Conservation (phyloP, 2,888 invertebrate genomes). For the Acleris sparsana region DNA sequence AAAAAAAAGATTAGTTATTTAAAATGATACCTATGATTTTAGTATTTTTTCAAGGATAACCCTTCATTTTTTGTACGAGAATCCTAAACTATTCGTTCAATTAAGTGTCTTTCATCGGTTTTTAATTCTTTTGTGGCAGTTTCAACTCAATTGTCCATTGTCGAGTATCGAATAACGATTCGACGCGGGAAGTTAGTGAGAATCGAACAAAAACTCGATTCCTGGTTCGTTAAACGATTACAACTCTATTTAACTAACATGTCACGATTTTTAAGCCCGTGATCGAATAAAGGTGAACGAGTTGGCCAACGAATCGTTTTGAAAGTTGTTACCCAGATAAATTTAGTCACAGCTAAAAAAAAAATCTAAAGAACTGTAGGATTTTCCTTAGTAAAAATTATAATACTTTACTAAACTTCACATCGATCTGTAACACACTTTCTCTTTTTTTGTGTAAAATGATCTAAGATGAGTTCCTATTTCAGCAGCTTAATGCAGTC, state of each 20-base stretch:
- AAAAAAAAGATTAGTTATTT: no score
- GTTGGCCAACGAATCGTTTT: background rate
- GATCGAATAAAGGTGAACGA: slow-evolving; percentile 13
- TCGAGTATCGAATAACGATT: slow-evolving; percentile 12
- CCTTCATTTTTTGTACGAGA: no score
- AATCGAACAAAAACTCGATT: slow-evolving; percentile 27
- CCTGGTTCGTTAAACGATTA: slow-evolving; percentile 25
- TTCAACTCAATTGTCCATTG: slow-evolving; percentile 2
- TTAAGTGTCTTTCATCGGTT: background rate
- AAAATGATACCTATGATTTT: no score
- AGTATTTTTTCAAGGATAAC: no score
- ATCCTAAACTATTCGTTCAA: background rate
- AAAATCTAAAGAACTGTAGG: no score
- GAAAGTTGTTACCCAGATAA: no score
- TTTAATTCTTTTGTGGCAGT: slow-evolving; percentile 2
- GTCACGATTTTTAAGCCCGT: slow-evolving; percentile 16
- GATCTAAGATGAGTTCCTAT: no score
- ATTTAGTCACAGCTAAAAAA: background rate
- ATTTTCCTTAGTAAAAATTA: no score
- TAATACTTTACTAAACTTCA: no score
- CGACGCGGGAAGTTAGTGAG: slow-evolving; percentile 17
- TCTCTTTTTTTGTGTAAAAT: no score
- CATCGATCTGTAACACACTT: no score
- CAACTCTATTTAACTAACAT: slow-evolving; percentile 5
- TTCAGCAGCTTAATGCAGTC: no score